phyloP scores from a whole-genome alignment of 1,140 invertebrate genomes.

The Spodoptera litura region DNA sequence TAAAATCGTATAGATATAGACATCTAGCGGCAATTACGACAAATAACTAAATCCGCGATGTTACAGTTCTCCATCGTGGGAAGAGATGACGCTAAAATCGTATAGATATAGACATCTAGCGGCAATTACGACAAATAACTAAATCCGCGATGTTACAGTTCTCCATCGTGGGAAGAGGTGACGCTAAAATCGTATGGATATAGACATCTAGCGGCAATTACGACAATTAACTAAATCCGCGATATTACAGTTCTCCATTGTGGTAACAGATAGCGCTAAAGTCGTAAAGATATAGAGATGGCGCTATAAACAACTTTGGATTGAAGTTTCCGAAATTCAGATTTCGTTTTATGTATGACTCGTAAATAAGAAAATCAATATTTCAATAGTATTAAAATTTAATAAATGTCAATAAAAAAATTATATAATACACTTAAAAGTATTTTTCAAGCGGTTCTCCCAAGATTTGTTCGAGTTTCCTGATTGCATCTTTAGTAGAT shows the following conservation, averaged over 20 bases:
- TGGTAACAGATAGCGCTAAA: too few species aligned
- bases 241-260: too few species aligned
- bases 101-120: background rate
- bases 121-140: background rate
- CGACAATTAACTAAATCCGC: too few species aligned
- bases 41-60: background rate
- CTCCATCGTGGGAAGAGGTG: background rate
- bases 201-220: too few species aligned
- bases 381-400: background rate
- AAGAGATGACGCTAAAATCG: background rate
- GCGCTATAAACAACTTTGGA: too few species aligned
- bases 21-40: background rate
- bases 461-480: conserved; percentile 92
- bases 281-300: too few species aligned
- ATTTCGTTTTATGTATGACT: too few species aligned
- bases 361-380: background rate
- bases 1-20: too few species aligned
- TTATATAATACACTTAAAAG: conserved; percentile 86
- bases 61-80: background rate
- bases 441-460: conserved; percentile 95
- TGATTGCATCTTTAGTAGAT: conserved; percentile 90
- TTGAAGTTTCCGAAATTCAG: too few species aligned
- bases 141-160: background rate
- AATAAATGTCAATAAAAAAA: conserved; percentile 3
- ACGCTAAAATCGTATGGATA: background rate